These are phyloP conservation scores for Druceiella hillmani DNA, from an alignment of 2,888 invertebrate genomes.

Conservation along the genomic window DNA sequence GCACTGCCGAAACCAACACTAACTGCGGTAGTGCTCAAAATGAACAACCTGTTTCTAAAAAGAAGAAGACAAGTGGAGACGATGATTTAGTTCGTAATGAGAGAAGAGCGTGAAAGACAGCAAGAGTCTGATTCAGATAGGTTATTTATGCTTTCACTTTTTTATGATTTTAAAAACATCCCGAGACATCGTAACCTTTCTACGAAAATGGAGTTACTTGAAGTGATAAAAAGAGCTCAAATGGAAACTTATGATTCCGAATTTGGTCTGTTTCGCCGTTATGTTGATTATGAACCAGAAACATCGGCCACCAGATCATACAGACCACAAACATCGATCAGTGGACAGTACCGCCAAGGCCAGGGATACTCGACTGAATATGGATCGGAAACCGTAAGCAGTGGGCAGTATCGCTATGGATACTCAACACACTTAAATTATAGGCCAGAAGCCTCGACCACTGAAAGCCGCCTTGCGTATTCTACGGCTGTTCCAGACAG, in stretches of 20 bases:
- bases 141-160: constrained; percentile 25
- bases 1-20: constrained; percentile 24
- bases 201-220: constrained; percentile 27
- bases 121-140: constrained; percentile 26
- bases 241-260: constrained; percentile 24
- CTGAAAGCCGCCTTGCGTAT: constrained; percentile 23
- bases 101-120: constrained; percentile 26
- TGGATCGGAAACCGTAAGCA: constrained; percentile 22
- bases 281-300: constrained; percentile 26
- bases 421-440: constrained; percentile 25
- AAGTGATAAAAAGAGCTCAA: constrained; percentile 27
- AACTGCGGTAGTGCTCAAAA: constrained; percentile 20
- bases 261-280: constrained; percentile 24
- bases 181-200: constrained; percentile 27
- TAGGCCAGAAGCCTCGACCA: constrained; percentile 25
- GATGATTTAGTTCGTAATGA: constrained; percentile 22
- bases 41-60: constrained; percentile 26
- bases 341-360: constrained; percentile 26
- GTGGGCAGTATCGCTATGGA: constrained; percentile 24
- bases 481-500: constrained; percentile 25
- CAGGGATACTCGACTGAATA: constrained; percentile 25
- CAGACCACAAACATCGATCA: constrained; percentile 25
- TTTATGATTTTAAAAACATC: constrained; percentile 26
- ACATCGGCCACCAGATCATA: constrained; percentile 26
- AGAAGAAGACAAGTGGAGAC: constrained; percentile 26